phyloP scores from a whole-genome alignment of 1,140 invertebrate species.

The Wiebesia pumilae region DNA sequence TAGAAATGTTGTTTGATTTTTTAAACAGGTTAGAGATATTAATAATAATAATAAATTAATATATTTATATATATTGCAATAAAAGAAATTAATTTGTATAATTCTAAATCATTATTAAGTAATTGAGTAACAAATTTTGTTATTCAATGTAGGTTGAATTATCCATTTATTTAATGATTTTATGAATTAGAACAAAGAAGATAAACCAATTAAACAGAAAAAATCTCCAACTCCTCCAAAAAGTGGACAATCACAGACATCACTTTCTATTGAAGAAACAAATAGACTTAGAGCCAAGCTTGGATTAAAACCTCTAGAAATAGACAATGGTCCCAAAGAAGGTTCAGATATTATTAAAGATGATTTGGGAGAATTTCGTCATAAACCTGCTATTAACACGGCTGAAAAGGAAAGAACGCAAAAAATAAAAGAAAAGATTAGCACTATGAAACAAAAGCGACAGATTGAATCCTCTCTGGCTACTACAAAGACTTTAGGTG shows the following conservation, averaged over 20 bases:
- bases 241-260: constrained; percentile 75
- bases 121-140: not conserved
- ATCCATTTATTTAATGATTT: not conserved
- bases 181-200: constrained; percentile 20
- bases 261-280: constrained; percentile 91
- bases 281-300: constrained; percentile 94
- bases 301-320: constrained; percentile 93
- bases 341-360: constrained; percentile 80
- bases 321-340: constrained; percentile 74
- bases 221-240: constrained; percentile 68
- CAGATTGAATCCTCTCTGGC: constrained; percentile 79
- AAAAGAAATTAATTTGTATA: too few species aligned
- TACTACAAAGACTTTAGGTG: constrained; percentile 82
- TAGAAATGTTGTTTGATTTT: too few species aligned
- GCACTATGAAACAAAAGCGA: constrained; percentile 86
- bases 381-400: constrained; percentile 92
- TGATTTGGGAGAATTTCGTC: constrained; percentile 93
- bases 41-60: too few species aligned
- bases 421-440: constrained; percentile 88
- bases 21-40: too few species aligned
- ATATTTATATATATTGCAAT: too few species aligned
- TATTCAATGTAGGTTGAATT: not conserved
- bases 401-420: constrained; percentile 85
- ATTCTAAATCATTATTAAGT: too few species aligned
- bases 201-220: constrained; percentile 38